Evolutionary conservation across 2,113 vertebrate genomes (phyloP), one percentile per base, ranked within the genome.

Genomic region (Crotophaga sulcirostris): DNA sequence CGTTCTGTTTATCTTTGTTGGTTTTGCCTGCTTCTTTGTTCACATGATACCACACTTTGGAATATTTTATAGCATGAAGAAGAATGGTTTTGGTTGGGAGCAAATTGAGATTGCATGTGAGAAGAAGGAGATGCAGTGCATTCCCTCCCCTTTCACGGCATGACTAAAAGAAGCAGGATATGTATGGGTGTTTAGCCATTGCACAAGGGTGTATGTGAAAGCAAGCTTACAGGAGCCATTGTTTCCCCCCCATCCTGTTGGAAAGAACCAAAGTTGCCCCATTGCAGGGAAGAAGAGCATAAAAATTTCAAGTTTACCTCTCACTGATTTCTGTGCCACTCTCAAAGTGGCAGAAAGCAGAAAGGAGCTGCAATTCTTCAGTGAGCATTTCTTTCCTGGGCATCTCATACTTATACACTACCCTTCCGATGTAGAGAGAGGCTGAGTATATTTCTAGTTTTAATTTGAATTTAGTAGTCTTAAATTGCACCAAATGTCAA

Each of bases 1-100:
- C 14, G 1, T 86, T 92, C 86, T 78, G 73, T 93, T 92, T 96
- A 92, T 55, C 63, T 85, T 77, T 86, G 55, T 58, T 69, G 75
- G 0, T 7, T 84, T 83, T 86, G 23, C 51, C 29, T 77, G 11
- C 55, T 55, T 77, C 76, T 90, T 80, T 87, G 42, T 92, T 90
- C 55, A 89, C 3, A 5, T 55, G 42, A 73, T 88, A 66, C 76
- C 69, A 90, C 23, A 47, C 68, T 92, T 69, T 1, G 20, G 68
- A 38, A 25, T 91, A 83, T 78, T 92, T 79, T 80, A 34, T 29
- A 85, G 56, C 13, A 0, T 33, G 59, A 67, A 91, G 49, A 62
- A 66, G 36, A 51, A 58, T 83, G 28, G 38, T 68, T 77, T 87
- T 90, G 1, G 74, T 74, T 55, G 38, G 40, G 38, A 80, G 38